Evolutionary conservation across 2,888 invertebrate species (phyloP).

Genomic region (Phaonia tiefii): DNA sequence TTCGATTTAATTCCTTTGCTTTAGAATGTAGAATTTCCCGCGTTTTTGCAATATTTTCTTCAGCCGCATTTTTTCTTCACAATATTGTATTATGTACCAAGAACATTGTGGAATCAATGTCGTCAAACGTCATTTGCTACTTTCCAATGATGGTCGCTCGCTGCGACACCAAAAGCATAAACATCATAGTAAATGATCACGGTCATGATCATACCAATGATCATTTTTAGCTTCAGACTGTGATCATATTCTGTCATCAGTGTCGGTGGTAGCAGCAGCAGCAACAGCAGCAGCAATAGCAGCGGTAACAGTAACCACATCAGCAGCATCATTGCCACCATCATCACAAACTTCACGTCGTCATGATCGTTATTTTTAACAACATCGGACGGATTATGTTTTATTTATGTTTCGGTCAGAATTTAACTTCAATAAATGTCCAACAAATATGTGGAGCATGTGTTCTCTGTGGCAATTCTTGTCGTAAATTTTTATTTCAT

Average conservation of each 20-base stretch:
- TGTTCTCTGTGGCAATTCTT: conserved; percentile 80
- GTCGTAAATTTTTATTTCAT: conserved; percentile 66
- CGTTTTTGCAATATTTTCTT: conserved; percentile 16
- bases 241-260: neutral
- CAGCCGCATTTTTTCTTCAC: conserved; percentile 39
- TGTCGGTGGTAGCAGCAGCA: neutral
- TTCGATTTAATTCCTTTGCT: conserved; percentile 10
- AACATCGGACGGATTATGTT: conserved; percentile 78
- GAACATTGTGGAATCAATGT: neutral
- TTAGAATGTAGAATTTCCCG: conserved; percentile 22
- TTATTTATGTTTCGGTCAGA: conserved; percentile 80
- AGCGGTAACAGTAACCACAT: neutral
- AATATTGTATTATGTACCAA: conserved; percentile 44
- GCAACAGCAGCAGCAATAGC: neutral
- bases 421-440: conserved; percentile 81
- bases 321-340: neutral
- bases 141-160: neutral
- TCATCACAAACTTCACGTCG: conserved; percentile 25
- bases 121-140: neutral
- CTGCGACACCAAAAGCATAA: neutral
- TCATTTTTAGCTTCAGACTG: conserved; percentile 23
- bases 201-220: conserved; percentile 15
- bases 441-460: conserved; percentile 81
- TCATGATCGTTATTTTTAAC: conserved; percentile 37
- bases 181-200: conserved; percentile 21